Evolutionary conservation across 2,888 invertebrate genomes (phyloP).

Genomic region (Tridacna gigas): DNA sequence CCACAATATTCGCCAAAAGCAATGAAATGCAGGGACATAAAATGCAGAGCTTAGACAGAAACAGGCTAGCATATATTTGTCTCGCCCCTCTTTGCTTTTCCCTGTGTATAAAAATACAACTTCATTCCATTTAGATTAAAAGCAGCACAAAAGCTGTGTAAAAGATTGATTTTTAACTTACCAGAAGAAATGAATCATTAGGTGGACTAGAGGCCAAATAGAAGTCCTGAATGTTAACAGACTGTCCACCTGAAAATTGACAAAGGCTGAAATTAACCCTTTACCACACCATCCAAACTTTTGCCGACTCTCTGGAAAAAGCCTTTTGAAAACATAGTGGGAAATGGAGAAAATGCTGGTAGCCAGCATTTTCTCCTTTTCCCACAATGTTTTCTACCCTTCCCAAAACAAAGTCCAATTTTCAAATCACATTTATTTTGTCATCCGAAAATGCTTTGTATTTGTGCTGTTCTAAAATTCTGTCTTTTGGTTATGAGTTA

Average conservation of each 20-base stretch:
- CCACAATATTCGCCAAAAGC: background rate
- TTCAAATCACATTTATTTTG: too few relatives aligned
- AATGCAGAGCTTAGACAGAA: too few relatives aligned
- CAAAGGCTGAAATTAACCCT: background rate
- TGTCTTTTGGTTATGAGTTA: too few relatives aligned
- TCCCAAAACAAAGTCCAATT: too few relatives aligned
- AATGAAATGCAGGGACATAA: background rate
- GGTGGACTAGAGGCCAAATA: conserved; percentile 96
- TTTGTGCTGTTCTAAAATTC: too few relatives aligned
- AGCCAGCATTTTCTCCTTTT: too few relatives aligned
- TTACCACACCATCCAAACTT: background rate
- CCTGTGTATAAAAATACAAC: background rate
- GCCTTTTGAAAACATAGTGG: too few relatives aligned
- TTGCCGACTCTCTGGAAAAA: too few relatives aligned
- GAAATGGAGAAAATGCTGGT: too few relatives aligned
- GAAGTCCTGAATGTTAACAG: conserved; percentile 89
- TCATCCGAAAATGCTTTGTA: too few relatives aligned
- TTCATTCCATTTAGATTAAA: background rate
- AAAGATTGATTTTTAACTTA: conserved; percentile 63
- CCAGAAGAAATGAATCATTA: conserved; percentile 82
- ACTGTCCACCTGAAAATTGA: conserved; percentile 42
- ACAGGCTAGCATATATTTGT: too few relatives aligned
- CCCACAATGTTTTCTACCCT: too few relatives aligned
- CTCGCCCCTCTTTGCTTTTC: background rate
- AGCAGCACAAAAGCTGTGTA: background rate